Evolutionary conservation across 2,797 vertebrate genomes (phyloP), one percentile per base, ranked within the genome.

Genomic region (Dromococcyx pavoninus): DNA sequence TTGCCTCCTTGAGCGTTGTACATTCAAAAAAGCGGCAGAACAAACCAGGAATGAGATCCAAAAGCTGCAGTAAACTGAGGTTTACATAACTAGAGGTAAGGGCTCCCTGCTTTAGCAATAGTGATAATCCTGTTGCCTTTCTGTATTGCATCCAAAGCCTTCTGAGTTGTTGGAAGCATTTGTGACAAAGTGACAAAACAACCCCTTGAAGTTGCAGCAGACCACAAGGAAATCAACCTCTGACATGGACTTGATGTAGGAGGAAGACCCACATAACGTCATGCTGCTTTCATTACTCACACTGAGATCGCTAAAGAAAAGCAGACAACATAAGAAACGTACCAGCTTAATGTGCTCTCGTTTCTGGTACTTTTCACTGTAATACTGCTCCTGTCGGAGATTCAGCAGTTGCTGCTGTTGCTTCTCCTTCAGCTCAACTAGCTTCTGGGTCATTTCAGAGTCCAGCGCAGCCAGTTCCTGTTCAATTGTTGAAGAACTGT

Each of bases 341-440:
- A 99, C 99, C 99, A 99, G 98, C 92, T 99, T 99, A 96, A 99
- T 99, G 96, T 99, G 99, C 76, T 99, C 99, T 86, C 98, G 97
- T 81, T 99, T 99, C 98, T 99, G 99, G 97, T 99, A 99, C 97
- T 99, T 99, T 72, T 99, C 99, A 39, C 99, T 99, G 96, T 99
- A 99, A 97, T 99, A 99, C 93, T 99, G 99, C 94, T 99, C 99
- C 97, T 99, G 99, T 25, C 99, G 98, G 56, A 99, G 99, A 24
- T 98, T 98, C 44, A 99, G 98, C 74, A 99, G 98, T 96, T 99
- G 98, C 73, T 99, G 98, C 79, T 99, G 99, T 73, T 99, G 99
- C 94, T 99, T 98, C 93, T 99, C 99, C 97, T 99, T 99, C 91
- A 99, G 97, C 93, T 99, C 98, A 2, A 98, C 95, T 6, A 99